A percentile compares a stretch with the other conserved stretches of the same genome.
phyloP scores from a whole-genome alignment of 2,797 vertebrate genomes.

The Megaceryle alcyon region DNA sequence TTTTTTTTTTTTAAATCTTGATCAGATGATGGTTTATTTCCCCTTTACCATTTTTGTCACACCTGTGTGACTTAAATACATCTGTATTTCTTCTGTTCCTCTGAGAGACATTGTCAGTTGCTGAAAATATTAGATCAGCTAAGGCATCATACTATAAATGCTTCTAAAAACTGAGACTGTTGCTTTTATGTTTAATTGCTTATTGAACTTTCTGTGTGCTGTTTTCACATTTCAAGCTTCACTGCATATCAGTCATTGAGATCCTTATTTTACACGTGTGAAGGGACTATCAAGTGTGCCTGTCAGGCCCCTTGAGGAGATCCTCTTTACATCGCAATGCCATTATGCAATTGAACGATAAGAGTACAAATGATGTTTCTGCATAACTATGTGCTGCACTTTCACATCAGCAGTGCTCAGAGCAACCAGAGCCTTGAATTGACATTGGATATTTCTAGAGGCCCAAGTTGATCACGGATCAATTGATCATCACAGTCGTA shows the following conservation, averaged over 20 bases:
- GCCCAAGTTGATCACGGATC: not conserved
- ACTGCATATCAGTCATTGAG: constrained; percentile 32
- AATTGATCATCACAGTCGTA: not conserved
- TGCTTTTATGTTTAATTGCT: constrained; percentile 64
- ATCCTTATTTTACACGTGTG: constrained; percentile 51
- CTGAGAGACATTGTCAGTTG: not conserved
- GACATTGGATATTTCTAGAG: not conserved
- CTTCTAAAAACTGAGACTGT: constrained; percentile 35
- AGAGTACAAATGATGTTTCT: constrained; percentile 41
- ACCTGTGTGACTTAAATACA: not conserved
- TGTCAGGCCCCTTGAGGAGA: constrained; percentile 24
- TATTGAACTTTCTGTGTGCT: constrained; percentile 49
- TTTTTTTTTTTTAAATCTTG: not conserved
- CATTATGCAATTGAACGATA: constrained; percentile 12
- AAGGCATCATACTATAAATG: constrained; percentile 22
- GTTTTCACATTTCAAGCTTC: constrained; percentile 64
- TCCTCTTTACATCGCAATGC: constrained; percentile 17
- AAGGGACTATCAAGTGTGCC: constrained; percentile 31
- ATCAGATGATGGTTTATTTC: not conserved
- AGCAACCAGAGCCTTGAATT: not conserved
- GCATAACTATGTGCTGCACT: not conserved
- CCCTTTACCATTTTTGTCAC: not conserved
- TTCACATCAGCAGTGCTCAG: not conserved
- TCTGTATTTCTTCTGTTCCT: not conserved
- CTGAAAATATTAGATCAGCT: constrained; percentile 28